phyloP scores from a whole-genome alignment of 2,113 vertebrate genomes.

The Petrocephalus zakoni region DNA sequence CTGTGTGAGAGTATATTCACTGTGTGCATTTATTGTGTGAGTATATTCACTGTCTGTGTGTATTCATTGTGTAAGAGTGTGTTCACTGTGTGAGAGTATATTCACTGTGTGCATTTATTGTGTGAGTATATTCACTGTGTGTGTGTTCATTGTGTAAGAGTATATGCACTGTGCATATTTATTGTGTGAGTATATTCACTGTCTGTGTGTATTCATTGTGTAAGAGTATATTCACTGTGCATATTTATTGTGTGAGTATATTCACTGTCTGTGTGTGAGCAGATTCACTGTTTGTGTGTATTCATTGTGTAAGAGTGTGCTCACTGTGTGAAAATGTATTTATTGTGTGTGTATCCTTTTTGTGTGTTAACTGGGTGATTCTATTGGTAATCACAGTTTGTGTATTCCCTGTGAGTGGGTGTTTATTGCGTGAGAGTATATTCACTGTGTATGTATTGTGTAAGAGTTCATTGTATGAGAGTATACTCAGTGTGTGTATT shows the following conservation, averaged over 20 bases:
- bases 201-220: no score
- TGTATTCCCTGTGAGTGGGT: neutral
- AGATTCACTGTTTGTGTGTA: neutral
- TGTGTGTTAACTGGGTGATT: neutral
- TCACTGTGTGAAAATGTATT: neutral
- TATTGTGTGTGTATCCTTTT: no score
- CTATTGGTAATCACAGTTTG: neutral
- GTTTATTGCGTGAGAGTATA: neutral
- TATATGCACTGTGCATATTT: neutral
- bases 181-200: neutral
- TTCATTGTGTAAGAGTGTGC: neutral
- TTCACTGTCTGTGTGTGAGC: neutral
- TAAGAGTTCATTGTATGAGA: neutral
- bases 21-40: no score
- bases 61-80: no score
- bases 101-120: no score
- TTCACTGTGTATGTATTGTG: neutral
- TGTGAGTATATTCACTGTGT: no score
- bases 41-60: no score
- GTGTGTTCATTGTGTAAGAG: neutral
- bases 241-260: neutral
- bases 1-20: no score
- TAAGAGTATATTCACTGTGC: no score
- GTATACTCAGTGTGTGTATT: neutral
- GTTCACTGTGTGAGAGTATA: no score